Evolutionary conservation across 2,797 vertebrate species (phyloP), one percentile per base, ranked within the genome.

Genomic region (Anniella stebbinsi): DNA sequence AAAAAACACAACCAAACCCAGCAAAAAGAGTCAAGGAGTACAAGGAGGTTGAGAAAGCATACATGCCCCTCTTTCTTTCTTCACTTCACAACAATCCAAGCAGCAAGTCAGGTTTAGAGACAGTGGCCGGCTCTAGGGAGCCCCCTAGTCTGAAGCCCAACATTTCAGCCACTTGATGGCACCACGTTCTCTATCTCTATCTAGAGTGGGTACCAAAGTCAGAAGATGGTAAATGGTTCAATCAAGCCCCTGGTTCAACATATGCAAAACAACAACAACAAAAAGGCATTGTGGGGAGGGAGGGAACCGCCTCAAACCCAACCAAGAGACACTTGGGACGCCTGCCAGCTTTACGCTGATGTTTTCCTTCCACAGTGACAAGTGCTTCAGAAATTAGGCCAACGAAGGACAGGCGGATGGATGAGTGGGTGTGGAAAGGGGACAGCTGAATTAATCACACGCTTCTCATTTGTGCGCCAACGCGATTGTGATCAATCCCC

Each of bases 371-470:
- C 45, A 23, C 85, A 67, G 67, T 57, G 70, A 90, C 85, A 83
- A 87, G 78, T 15, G 60, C 85, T 76, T 76, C 57, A 69, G 85
- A 90, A 87, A 87, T 90, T 77, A 77, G 28, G 70, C 72, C 89
- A 83, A 69, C 25, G 36, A 38, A 57, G 36, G 80, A 90, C 80
- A 69, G 57, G 70, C 76, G 89, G 89, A 67, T 87, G 60, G 89
- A 87, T 87, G 89, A 81, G 77, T 76, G 80, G 89, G 85, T 45
- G 80, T 87, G 89, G 60, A 69, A 45, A 5, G 28, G 80, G 87
- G 89, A 87, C 89, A 90, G 80, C 80, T 83, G 36, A 90, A 90
- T 90, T 87, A 87, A 87, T 90, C 89, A 90, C 41, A 45, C 57
- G 80, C 8, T 76, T 83, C 77, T 87, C 89, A 90, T 90, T 90